Percentiles rank a stretch among this genome's conserved stretches.
These are phyloP conservation scores for Brachionichthys hirsutus DNA, from an alignment of 2,113 vertebrate species.

Conservation along the genomic window DNA sequence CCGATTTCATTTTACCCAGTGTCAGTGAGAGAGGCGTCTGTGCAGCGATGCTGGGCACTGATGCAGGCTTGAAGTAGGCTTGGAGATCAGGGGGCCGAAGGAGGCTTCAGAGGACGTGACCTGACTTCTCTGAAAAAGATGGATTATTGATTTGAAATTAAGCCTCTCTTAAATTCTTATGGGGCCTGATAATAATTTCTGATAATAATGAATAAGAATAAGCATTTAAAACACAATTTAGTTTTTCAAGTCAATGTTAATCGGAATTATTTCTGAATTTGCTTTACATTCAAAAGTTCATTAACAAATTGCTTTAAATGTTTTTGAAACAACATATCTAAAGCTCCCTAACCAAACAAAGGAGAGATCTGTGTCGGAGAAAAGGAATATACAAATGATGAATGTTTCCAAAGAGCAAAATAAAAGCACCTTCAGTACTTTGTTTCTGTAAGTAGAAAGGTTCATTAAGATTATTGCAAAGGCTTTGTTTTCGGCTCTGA, in stretches of 20 bases:
- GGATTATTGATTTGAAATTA: constrained; percentile 20
- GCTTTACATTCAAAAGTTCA: too few relatives aligned
- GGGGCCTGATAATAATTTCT: not conserved
- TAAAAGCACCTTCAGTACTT: too few relatives aligned
- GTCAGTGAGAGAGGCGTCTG: constrained; percentile 40
- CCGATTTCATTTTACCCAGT: constrained; percentile 16
- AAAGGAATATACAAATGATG: too few relatives aligned
- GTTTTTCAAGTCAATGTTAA: too few relatives aligned
- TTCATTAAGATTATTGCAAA: not conserved
- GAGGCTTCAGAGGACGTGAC: constrained; percentile 35
- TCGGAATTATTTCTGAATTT: too few relatives aligned
- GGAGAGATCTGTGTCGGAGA: too few relatives aligned
- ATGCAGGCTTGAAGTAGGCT: constrained; percentile 28
- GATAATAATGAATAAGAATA: not conserved
- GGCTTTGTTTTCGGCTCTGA: not conserved
- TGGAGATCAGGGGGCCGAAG: constrained; percentile 7
- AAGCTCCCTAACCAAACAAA: too few relatives aligned
- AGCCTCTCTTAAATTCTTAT: constrained; percentile 5
- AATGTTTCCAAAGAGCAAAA: too few relatives aligned
- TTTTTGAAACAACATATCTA: too few relatives aligned
- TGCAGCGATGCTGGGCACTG: constrained; percentile 32
- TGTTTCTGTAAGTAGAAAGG: too few relatives aligned
- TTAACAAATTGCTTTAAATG: too few relatives aligned
- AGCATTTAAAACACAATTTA: constrained; percentile 6
- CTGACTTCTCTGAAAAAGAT: constrained; percentile 27